These are phyloP conservation scores for Timema podura DNA, from an alignment of 2,888 invertebrate genomes.

Conservation along the genomic window DNA sequence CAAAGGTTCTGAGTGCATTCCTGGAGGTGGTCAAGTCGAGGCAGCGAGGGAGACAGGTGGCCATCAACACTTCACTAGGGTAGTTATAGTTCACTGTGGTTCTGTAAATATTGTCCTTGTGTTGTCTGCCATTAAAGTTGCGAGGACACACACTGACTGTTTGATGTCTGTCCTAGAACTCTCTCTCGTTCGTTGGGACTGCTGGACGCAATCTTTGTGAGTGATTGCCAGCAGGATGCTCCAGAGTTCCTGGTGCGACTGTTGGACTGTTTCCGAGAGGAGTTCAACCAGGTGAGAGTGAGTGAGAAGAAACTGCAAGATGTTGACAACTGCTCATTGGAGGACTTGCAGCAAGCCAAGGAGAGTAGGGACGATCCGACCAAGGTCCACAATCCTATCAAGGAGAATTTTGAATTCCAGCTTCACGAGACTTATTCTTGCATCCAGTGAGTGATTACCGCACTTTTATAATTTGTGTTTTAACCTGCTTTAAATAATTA, in stretches of 20 bases:
- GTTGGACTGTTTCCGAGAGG: constrained; percentile 39
- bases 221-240: constrained; percentile 41
- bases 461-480: too few species aligned
- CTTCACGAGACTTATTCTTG: constrained; percentile 19
- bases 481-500: too few species aligned
- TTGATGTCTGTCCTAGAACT: not conserved
- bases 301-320: not conserved
- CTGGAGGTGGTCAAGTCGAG: not conserved
- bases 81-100: not conserved
- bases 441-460: constrained; percentile 6
- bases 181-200: constrained; percentile 29
- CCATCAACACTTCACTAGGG: not conserved
- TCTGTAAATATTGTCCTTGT: not conserved
- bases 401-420: constrained; percentile 21
- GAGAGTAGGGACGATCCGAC: not conserved
- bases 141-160: not conserved
- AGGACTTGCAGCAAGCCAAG: constrained; percentile 3
- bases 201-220: constrained; percentile 39
- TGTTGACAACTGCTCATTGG: constrained; percentile 8
- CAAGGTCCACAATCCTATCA: constrained; percentile 11
- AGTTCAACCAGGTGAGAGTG: constrained; percentile 33
- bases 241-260: constrained; percentile 41
- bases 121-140: too few species aligned
- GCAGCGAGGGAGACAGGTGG: not conserved
- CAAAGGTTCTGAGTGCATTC: not conserved